Conservation (phyloP, 2,797 vertebrate genomes). For the Lagodon rhomboides region DNA sequence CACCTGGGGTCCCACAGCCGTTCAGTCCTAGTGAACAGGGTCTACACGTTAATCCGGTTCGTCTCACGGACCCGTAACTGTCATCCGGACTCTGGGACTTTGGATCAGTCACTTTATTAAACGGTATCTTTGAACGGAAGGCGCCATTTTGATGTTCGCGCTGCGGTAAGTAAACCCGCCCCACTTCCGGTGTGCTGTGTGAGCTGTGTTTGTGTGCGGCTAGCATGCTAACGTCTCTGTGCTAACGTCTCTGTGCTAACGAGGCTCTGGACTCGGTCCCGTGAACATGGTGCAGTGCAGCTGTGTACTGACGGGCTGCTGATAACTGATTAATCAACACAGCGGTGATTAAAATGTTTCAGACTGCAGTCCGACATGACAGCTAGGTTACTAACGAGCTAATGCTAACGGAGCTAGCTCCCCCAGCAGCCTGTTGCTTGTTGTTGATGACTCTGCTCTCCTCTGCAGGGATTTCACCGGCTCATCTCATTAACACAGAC, state of each 20-base stretch:
- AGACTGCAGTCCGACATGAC: neutral
- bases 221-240: constrained; percentile 10
- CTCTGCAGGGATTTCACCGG: constrained; percentile 6
- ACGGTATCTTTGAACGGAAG: neutral
- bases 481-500: constrained; percentile 14
- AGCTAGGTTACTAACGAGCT: neutral
- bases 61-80: too few relatives aligned
- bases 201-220: neutral
- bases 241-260: constrained; percentile 38
- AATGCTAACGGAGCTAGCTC: neutral
- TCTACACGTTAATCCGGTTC: too few relatives aligned
- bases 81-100: too few relatives aligned
- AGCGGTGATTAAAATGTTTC: neutral
- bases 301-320: too few relatives aligned
- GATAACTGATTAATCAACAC: too few relatives aligned
- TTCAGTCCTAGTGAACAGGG: neutral
- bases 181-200: neutral
- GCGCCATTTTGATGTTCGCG: too few relatives aligned
- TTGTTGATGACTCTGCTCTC: neutral
- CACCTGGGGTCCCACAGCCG: neutral
- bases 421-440: constrained; percentile 18
- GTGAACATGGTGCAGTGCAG: neutral
- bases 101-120: neutral
- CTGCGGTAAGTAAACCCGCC: neutral
- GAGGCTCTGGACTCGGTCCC: neutral